Percentiles rank a stretch among this genome's conserved stretches.
phyloP scores from a whole-genome alignment of 2,888 invertebrate species.

The Pyrocoelia pectoralis region DNA sequence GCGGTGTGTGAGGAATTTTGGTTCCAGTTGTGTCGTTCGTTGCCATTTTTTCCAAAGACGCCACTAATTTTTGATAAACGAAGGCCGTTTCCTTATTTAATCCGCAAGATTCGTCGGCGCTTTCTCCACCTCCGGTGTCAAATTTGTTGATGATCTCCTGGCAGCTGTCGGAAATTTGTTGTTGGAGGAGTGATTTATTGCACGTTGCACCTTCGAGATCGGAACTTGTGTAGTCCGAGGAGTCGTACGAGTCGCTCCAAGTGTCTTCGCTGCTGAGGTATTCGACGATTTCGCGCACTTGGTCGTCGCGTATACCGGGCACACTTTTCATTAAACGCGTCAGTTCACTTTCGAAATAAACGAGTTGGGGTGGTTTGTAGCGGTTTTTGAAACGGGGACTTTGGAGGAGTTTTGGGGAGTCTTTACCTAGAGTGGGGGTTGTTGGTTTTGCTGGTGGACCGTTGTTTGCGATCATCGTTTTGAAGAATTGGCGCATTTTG shows the following conservation, averaged over 20 bases:
- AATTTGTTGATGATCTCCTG: constrained; percentile 89
- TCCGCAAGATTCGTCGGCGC: constrained; percentile 61
- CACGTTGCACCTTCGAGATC: constrained; percentile 77
- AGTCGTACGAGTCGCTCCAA: constrained; percentile 93
- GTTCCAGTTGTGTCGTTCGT: constrained; percentile 60
- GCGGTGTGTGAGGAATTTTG: constrained; percentile 60
- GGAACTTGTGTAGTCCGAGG: constrained; percentile 90
- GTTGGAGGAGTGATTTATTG: constrained; percentile 75
- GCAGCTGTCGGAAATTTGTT: constrained; percentile 88
- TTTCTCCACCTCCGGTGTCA: constrained; percentile 66
- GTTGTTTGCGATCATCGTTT: constrained; percentile 82
- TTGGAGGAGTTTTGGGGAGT: constrained; percentile 59
- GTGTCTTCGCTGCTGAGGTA: constrained; percentile 92
- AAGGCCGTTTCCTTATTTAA: constrained; percentile 80
- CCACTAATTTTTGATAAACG: constrained; percentile 87
- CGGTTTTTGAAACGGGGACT: constrained; percentile 68
- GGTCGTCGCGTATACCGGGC: constrained; percentile 88
- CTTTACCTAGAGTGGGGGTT: constrained; percentile 55
- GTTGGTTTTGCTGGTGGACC: constrained; percentile 64
- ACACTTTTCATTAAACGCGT: constrained; percentile 93
- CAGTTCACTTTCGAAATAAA: constrained; percentile 89
- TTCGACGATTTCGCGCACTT: constrained; percentile 91
- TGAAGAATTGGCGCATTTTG: constrained; percentile 92
- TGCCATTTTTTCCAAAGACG: constrained; percentile 82
- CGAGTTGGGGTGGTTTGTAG: constrained; percentile 83